Evolutionary conservation across 1,140 invertebrate genomes (phyloP).

Genomic region (Popillia japonica): DNA sequence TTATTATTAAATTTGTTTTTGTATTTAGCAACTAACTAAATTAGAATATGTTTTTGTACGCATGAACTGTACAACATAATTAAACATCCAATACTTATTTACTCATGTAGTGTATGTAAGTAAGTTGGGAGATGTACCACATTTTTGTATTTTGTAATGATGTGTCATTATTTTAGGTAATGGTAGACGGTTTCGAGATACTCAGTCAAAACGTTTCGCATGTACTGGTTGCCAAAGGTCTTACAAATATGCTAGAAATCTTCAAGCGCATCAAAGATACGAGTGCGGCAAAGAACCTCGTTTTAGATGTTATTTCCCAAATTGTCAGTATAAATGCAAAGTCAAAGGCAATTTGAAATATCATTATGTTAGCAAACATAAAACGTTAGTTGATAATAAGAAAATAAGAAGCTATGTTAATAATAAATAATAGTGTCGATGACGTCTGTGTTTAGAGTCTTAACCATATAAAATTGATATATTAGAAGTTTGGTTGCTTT

Average conservation of each 20-base stretch:
- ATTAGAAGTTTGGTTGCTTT: no score
- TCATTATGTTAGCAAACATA: slow-evolving; percentile 23
- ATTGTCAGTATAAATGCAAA: slow-evolving; percentile 62
- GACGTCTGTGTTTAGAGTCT: no score
- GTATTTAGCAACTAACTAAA: not conserved
- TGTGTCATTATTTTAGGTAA: not conserved
- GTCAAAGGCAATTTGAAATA: slow-evolving; percentile 61
- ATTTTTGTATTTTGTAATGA: not conserved
- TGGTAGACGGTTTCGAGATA: slow-evolving; percentile 12
- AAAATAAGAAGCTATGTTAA: not conserved
- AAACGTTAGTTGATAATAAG: slow-evolving; percentile 19
- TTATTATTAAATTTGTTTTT: not conserved
- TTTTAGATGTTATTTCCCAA: slow-evolving; percentile 62
- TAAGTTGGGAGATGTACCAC: not conserved
- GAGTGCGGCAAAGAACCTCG: slow-evolving; percentile 66
- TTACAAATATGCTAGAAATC: slow-evolving; percentile 51
- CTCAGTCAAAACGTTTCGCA: slow-evolving; percentile 28
- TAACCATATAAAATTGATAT: no score
- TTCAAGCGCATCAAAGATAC: slow-evolving; percentile 49
- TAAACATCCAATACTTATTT: not conserved
- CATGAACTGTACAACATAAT: slow-evolving; percentile 1
- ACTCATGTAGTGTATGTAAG: not conserved
- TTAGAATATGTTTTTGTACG: not conserved
- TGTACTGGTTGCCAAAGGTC: slow-evolving; percentile 44
- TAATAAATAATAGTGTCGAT: not conserved